A percentile compares a stretch with the other conserved stretches of the same genome.
Conservation (phyloP, 1,140 invertebrate species). For the Dendroctonus ponderosae region DNA sequence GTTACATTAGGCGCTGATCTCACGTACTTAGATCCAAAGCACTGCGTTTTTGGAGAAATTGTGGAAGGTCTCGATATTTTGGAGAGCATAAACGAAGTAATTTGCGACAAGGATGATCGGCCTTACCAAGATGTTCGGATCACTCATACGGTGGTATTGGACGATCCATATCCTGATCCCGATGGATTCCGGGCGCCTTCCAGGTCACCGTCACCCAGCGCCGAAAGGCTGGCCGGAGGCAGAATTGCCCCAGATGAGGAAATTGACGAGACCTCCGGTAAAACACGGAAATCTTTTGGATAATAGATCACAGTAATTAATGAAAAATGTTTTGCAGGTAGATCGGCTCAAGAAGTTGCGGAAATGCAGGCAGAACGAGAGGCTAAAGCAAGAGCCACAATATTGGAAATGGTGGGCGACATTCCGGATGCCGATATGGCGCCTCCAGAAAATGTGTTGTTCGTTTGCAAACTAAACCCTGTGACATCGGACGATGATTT, state of each 20-base stretch:
- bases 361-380: constrained; percentile 90
- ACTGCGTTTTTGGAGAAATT: constrained; percentile 97
- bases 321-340: constrained; percentile 42
- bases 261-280: constrained; percentile 85
- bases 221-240: constrained; percentile 76
- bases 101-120: constrained; percentile 86
- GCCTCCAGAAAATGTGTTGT: constrained; percentile 98
- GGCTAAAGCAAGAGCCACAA: constrained; percentile 93
- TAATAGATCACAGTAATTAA: not conserved
- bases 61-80: constrained; percentile 90
- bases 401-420: constrained; percentile 98
- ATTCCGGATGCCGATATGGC: constrained; percentile 95
- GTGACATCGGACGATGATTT: constrained; percentile 97
- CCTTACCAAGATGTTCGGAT: constrained; percentile 97
- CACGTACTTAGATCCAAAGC: constrained; percentile 87
- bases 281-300: not conserved
- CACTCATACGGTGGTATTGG: constrained; percentile 93
- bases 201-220: constrained; percentile 83
- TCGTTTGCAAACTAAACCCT: constrained; percentile 99
- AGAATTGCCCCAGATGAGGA: constrained; percentile 92
- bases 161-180: constrained; percentile 95
- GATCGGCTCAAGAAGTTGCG: constrained; percentile 77
- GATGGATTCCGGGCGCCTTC: constrained; percentile 72
- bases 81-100: constrained; percentile 81
- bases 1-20: constrained; percentile 89